These are phyloP conservation scores for Crotalus viridis DNA, from an alignment of 2,113 vertebrate genomes.

Conservation along the genomic window DNA sequence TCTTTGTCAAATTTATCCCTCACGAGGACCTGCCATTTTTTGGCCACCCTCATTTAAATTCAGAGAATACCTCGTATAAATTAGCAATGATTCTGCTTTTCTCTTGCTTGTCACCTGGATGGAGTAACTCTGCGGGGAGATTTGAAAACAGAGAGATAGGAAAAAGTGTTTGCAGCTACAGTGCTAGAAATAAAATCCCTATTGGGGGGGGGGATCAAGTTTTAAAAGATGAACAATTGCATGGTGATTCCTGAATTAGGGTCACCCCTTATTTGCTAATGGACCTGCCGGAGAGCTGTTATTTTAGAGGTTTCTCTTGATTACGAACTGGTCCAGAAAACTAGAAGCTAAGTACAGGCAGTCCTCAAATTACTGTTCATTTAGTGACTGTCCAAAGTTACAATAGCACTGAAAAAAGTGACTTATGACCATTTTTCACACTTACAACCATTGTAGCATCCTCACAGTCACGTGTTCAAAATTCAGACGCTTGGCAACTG, in stretches of 20 bases:
- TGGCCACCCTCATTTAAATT: neutral
- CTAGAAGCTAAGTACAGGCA: neutral
- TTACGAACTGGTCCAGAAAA: neutral
- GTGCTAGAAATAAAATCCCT: neutral
- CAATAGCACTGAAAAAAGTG: neutral
- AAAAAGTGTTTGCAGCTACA: neutral
- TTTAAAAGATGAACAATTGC: neutral
- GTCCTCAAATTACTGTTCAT: neutral
- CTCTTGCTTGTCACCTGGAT: neutral
- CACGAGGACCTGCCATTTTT: neutral
- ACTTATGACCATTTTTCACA: neutral
- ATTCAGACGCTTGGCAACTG: too few relatives aligned
- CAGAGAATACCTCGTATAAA: accelerated
- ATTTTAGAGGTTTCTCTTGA: neutral
- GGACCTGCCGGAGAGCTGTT: neutral
- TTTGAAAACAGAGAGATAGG: neutral
- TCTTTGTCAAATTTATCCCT: neutral
- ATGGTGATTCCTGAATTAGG: neutral
- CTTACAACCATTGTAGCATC: neutral
- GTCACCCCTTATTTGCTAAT: neutral
- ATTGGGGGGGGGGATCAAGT: neutral
- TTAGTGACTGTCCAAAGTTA: neutral
- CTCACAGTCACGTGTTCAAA: too few relatives aligned
- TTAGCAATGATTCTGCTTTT: neutral
- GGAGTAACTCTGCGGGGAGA: neutral